These are phyloP conservation scores for Drosophila malerkotliana DNA, from an alignment of 1,140 invertebrate species.

Conservation along the genomic window DNA sequence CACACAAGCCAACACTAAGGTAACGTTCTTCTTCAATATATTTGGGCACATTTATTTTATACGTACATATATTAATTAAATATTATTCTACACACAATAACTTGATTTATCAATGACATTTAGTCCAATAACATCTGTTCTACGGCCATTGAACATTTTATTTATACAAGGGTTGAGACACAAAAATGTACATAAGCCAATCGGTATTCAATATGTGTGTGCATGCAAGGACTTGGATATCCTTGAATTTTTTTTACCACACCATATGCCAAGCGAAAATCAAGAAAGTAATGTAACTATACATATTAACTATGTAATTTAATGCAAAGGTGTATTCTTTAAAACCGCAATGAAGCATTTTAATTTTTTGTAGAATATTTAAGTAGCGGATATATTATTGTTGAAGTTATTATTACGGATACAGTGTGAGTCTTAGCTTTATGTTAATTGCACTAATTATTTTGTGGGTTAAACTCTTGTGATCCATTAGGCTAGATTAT, in stretches of 20 bases:
- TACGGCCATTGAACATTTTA: constrained; percentile 8
- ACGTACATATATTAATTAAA: constrained; percentile 43
- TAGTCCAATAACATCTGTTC: not conserved
- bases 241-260: constrained; percentile 72
- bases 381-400: constrained; percentile 31
- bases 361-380: constrained; percentile 60
- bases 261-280: constrained; percentile 73
- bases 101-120: constrained; percentile 20
- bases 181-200: constrained; percentile 66
- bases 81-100: constrained; percentile 56
- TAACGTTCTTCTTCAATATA: constrained; percentile 37
- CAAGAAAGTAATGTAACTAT: constrained; percentile 28
- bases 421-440: constrained; percentile 69
- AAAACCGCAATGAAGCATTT: constrained; percentile 74
- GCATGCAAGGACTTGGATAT: constrained; percentile 8
- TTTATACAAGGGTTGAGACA: constrained; percentile 69
- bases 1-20: not conserved
- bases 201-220: constrained; percentile 17
- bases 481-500: constrained; percentile 12
- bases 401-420: constrained; percentile 15
- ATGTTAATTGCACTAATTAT: constrained; percentile 69
- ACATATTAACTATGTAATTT: constrained; percentile 18
- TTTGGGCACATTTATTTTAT: constrained; percentile 53
- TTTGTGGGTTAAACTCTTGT: constrained; percentile 42
- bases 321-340: constrained; percentile 23